Evolutionary conservation across 2,888 invertebrate species (phyloP), one percentile per base, ranked within the genome.

Genomic region (Venusia cambrica): DNA sequence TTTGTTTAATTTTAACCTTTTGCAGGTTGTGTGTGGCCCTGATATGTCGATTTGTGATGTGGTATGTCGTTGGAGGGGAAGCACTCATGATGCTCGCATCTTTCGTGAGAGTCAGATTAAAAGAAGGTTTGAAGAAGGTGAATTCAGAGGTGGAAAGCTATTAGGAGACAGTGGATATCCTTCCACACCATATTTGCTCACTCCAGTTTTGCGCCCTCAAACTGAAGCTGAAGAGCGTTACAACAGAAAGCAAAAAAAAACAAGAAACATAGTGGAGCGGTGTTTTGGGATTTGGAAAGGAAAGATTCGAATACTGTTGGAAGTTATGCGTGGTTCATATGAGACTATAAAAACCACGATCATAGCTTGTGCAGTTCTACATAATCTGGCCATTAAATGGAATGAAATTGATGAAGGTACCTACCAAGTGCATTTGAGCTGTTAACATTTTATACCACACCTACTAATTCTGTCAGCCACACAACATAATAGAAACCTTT

Each of bases 31-130:
- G 5, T 19, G 28, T 5, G 19, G 13, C 16, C 6, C 28, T 5
- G 19, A 28, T 7, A 2, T 12, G 5, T 15, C 12, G 13, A 28
- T 28, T 2, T 19, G 28, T 18, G 28, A 28, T 8, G 19, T 28
- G 4, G 28, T 28, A 2, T 18, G 19, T 13, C 28, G 19, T 13
- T 28, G 28, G 28, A 28, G 17, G n/a, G 17, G 17, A 17, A 17
- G 17, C 17, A 17, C 17, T 5, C 17, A 17, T n/a, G 17, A 17
- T 17, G 4, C 17, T n/a, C 4, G 17, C 3, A 17, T 17, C n/a
- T 17, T 5, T 17, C 3, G 17, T 2, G 17, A 17, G n/a, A 17
- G 17, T n/a, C 2, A 2, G 2, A 17, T 17, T 5, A 3, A n/a
- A 3, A 3, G n/a, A n/a, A 17, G 17, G n/a, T 17, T 17, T n/a